Evolutionary conservation across 2,888 invertebrate species (phyloP).

Genomic region (Dynastes hyllus): DNA sequence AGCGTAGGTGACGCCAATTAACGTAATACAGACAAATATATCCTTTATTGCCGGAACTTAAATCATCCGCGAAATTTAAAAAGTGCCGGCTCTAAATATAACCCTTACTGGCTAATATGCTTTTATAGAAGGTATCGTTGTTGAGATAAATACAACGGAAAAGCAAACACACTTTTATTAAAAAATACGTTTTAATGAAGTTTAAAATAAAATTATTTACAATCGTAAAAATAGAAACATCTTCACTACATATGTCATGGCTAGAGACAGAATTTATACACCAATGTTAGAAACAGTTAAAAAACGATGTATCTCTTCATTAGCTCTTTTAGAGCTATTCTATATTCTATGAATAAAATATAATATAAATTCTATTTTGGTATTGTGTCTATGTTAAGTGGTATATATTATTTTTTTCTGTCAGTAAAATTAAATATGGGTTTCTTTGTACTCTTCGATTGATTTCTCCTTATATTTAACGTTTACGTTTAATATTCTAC

Average conservation of each 20-base stretch:
- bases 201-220: constrained; percentile 9
- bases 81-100: too few species aligned
- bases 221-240: constrained; percentile 22
- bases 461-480: constrained; percentile 13
- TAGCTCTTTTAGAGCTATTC: background rate
- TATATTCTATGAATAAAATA: too few species aligned
- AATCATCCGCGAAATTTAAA: too few species aligned
- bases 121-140: too few species aligned
- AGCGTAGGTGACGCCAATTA: too few species aligned
- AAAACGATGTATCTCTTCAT: background rate
- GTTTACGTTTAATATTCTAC: background rate
- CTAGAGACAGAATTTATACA: constrained; percentile 4
- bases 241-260: constrained; percentile 19
- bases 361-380: too few species aligned
- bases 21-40: too few species aligned
- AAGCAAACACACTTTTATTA: background rate
- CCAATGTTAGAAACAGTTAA: background rate
- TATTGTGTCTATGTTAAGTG: too few species aligned
- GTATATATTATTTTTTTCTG: background rate
- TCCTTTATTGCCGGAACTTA: too few species aligned
- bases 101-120: too few species aligned
- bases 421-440: constrained; percentile 17
- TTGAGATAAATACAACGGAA: too few species aligned
- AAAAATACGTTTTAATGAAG: constrained; percentile 25
- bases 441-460: constrained; percentile 39